Evolutionary conservation across 2,797 vertebrate species (phyloP), one percentile per base, ranked within the genome.

Genomic region (Clarias platycephalus): DNA sequence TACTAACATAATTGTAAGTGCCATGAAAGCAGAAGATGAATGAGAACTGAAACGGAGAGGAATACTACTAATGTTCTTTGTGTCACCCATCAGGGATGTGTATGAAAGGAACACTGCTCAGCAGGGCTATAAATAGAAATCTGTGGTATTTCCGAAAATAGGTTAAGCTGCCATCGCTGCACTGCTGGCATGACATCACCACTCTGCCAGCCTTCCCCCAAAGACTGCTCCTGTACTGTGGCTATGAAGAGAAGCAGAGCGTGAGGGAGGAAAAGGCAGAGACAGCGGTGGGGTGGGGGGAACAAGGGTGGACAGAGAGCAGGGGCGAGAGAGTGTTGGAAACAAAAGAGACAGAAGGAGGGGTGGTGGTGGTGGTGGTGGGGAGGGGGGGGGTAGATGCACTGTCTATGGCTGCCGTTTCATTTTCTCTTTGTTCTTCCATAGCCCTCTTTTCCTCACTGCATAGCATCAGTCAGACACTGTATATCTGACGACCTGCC

Each of bases 71-170:
- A 83, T 84, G 88, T 91, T 86, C 85, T 88, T 89, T 89, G 85
- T 91, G 86, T 88, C 88, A 92, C 91, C 90, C 85, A 64, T 91
- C 86, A 89, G 90, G 90, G 91, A 90, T 89, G 90, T 91, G 91
- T 91, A 81, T 92, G 91, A 92, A 91, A 94, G 92, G 90, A 93
- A 90, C 83, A 91, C 93, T 92, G 93, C 92, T 94, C 94, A 94
- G 93, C 90, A 91, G 60, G 64, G 92, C 91, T 96, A 95, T 91
- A 95, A 94, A 95, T 95, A 96, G 95, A 93, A 91, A 91, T 92
- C 90, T 91, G 92, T 94, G 94, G 94, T 94, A 94, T 94, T 95
- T 95, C 94, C 90, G 92, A 95, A 96, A 96, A 95, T 95, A 95
- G 95, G 95, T 95, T 96, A 96, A 96, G 94, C 94, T 95, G 93